phyloP scores from a whole-genome alignment of 2,797 vertebrate genomes.

The Lacerta bilineata region DNA sequence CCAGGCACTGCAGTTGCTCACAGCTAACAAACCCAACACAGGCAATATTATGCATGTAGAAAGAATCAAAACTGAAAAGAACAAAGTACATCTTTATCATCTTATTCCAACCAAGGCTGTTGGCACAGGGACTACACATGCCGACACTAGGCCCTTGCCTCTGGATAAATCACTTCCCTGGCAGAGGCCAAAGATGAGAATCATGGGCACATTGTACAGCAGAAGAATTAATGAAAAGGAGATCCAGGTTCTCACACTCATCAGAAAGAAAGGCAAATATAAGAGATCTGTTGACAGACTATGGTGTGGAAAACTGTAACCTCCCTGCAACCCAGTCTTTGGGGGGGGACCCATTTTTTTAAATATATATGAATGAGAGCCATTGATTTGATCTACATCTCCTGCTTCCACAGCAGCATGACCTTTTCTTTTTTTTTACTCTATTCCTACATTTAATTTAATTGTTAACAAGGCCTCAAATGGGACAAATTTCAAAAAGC shows the following conservation, averaged over 20 bases:
- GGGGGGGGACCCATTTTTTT: neutral
- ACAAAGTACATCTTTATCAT: constrained; percentile 68
- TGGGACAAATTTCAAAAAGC: neutral
- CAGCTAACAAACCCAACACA: constrained; percentile 53
- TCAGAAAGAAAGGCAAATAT: neutral
- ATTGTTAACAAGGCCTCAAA: neutral
- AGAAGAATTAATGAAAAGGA: constrained; percentile 29
- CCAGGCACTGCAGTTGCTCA: constrained; percentile 31
- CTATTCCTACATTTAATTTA: neutral
- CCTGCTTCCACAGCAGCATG: neutral
- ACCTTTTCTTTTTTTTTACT: neutral
- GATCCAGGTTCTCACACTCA: constrained; percentile 61
- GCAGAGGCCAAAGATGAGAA: constrained; percentile 29
- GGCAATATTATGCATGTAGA: constrained; percentile 53
- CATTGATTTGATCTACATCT: neutral
- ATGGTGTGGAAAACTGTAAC: fast-evolving
- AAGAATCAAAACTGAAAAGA: constrained; percentile 62
- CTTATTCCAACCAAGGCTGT: constrained; percentile 43
- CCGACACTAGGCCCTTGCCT: constrained; percentile 35
- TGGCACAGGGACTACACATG: neutral
- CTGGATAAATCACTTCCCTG: constrained; percentile 65
- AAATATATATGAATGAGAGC: neutral
- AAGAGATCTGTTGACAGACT: constrained; percentile 12
- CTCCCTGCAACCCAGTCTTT: neutral
- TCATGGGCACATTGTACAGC: constrained; percentile 49